Percentiles rank a stretch among this genome's conserved stretches.
These are phyloP conservation scores for Drosophila quasianomalipes DNA, from an alignment of 2,888 invertebrate species.

Conservation along the genomic window DNA sequence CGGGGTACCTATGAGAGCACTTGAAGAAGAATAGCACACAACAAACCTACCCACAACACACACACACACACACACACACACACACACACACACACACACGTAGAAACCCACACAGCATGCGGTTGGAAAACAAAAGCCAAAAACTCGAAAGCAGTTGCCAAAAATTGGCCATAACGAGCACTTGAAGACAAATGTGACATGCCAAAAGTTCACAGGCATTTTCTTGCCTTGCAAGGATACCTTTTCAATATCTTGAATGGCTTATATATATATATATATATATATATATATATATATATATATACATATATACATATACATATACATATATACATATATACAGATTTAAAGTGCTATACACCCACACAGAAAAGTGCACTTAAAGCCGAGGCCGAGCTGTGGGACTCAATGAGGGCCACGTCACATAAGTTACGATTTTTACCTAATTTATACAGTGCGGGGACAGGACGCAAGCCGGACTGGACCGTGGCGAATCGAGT, in stretches of 20 bases:
- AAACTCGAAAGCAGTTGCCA: conserved; percentile 66
- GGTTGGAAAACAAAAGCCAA: conserved; percentile 71
- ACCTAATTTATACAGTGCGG: conserved; percentile 72
- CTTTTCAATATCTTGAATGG: conserved; percentile 58
- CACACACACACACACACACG: conserved; percentile 27
- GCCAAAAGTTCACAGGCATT: conserved; percentile 62
- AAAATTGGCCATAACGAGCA: conserved; percentile 79
- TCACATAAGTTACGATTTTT: conserved; percentile 75
- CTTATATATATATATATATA: conserved; percentile 7
- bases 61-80: conserved; percentile 29
- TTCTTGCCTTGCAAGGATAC: conserved; percentile 45
- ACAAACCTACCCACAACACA: conserved; percentile 29
- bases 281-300: conserved; percentile 13
- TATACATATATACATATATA: conserved; percentile 23
- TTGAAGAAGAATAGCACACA: conserved; percentile 40
- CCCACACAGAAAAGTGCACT: conserved; percentile 53
- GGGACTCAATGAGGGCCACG: conserved; percentile 71
- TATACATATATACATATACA: conserved; percentile 30
- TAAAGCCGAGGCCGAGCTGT: conserved; percentile 48
- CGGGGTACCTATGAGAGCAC: conserved; percentile 54
- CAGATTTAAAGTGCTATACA: conserved; percentile 62
- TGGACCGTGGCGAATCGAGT: conserved; percentile 24
- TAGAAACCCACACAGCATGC: conserved; percentile 32
- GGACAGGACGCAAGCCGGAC: conserved; percentile 10
- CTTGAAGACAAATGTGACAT: conserved; percentile 76